Evolutionary conservation across 2,113 vertebrate genomes (phyloP).

Genomic region (Rhodinocichla rosea): DNA sequence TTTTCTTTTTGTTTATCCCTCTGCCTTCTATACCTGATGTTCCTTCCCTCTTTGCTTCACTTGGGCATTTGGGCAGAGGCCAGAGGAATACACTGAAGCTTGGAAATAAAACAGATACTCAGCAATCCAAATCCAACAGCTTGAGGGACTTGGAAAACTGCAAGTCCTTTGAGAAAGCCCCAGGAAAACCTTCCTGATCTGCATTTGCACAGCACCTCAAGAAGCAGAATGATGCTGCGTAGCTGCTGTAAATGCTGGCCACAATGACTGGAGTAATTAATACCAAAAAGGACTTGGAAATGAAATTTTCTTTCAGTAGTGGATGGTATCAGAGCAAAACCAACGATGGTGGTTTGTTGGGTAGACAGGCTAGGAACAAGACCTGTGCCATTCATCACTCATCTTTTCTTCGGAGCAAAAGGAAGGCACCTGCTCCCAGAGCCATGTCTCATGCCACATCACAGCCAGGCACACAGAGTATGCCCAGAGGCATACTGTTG

Average conservation of each 20-base stretch:
- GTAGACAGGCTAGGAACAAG: neutral
- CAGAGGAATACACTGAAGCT: neutral
- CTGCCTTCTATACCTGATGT: neutral
- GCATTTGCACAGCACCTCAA: neutral
- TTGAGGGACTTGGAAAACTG: neutral
- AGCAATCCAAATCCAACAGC: neutral
- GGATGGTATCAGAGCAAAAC: neutral
- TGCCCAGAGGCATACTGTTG: neutral
- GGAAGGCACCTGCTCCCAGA: neutral
- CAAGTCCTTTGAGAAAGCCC: neutral
- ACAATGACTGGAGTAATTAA: neutral
- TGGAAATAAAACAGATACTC: neutral
- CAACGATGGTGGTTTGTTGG: fast-evolving
- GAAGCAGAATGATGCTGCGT: neutral
- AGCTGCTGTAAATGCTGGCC: neutral
- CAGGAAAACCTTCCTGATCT: neutral
- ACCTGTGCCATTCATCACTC: neutral
- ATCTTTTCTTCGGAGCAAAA: neutral
- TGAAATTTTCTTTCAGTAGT: neutral
- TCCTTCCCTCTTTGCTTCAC: neutral
- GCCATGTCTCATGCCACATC: neutral
- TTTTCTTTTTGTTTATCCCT: neutral
- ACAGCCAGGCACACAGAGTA: neutral
- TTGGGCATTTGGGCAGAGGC: neutral
- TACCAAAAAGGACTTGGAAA: neutral